phyloP scores from a whole-genome alignment of 2,888 invertebrate genomes.

The Lasioglossum oenotherae region DNA sequence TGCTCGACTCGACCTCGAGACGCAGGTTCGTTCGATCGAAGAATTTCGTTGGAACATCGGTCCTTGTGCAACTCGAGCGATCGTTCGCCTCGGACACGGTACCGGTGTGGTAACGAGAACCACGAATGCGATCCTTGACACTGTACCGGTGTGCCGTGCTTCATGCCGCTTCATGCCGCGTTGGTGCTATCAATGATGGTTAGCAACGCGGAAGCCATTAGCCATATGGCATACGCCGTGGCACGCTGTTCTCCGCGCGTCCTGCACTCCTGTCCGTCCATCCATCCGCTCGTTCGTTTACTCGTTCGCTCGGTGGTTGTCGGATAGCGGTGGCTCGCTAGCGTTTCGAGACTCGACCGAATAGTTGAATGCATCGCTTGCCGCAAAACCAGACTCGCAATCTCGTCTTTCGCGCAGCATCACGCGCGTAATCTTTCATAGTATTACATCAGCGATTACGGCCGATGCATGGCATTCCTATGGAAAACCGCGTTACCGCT shows the following conservation, averaged over 20 bases:
- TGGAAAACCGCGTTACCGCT: not conserved
- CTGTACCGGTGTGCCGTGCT: constrained; percentile 44
- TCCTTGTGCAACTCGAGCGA: not conserved
- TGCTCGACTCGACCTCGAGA: not conserved
- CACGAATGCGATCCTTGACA: constrained; percentile 75
- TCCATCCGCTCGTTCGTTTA: constrained; percentile 31
- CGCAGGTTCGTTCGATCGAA: not conserved
- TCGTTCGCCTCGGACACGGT: constrained; percentile 13
- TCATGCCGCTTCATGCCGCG: constrained; percentile 12
- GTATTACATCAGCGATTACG: constrained; percentile 4
- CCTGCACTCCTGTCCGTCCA: constrained; percentile 49
- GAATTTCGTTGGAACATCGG: constrained; percentile 9
- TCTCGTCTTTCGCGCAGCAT: constrained; percentile 30
- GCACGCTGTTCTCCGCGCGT: constrained; percentile 47
- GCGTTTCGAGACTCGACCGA: constrained; percentile 20
- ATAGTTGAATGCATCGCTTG: not conserved
- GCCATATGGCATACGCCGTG: constrained; percentile 80
- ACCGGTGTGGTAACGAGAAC: constrained; percentile 67
- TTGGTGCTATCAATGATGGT: constrained; percentile 79
- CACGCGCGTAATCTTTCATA: constrained; percentile 18
- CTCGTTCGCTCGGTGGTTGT: constrained; percentile 29
- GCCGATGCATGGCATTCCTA: not conserved
- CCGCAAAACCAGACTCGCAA: constrained; percentile 23
- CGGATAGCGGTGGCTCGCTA: constrained; percentile 3
- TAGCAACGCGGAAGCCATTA: constrained; percentile 82